These are phyloP conservation scores for Antechinus flavipes DNA, from an alignment of 2,113 vertebrate genomes.

Conservation along the genomic window DNA sequence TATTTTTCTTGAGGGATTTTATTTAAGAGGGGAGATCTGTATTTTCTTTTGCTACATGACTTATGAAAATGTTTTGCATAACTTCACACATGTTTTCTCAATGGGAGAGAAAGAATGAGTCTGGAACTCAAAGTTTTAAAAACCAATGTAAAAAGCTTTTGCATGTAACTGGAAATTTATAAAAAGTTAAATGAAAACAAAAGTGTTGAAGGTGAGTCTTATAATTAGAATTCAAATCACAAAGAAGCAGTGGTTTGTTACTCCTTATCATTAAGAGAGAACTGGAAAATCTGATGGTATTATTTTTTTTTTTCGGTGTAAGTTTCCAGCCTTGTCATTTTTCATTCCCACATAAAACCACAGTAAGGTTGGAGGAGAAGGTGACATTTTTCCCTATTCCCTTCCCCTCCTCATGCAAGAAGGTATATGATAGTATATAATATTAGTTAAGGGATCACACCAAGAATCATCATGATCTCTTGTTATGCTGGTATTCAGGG, in stretches of 20 bases:
- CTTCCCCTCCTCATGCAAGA: background rate
- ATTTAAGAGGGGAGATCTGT: too few species aligned
- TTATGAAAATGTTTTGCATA: too few species aligned
- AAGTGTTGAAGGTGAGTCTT: background rate
- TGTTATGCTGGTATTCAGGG: background rate
- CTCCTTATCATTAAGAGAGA: background rate
- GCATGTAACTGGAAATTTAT: too few species aligned
- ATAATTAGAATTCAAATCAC: background rate
- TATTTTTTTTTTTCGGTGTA: background rate
- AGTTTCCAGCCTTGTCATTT: background rate
- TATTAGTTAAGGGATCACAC: background rate
- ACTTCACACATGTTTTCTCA: too few species aligned
- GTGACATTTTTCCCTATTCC: background rate
- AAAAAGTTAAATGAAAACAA: too few species aligned
- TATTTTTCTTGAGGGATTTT: too few species aligned
- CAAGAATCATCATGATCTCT: background rate
- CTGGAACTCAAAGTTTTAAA: too few species aligned
- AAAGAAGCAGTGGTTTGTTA: background rate
- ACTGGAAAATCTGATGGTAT: background rate
- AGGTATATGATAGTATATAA: fast-evolving
- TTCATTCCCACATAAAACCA: background rate
- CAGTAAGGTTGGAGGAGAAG: background rate
- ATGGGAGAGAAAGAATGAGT: too few species aligned
- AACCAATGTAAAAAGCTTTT: too few species aligned
- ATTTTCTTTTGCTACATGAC: too few species aligned